Base-by-base conservation (phyloP, 2,888 invertebrate genomes). In the Lepidochitona cinerea region DNA sequence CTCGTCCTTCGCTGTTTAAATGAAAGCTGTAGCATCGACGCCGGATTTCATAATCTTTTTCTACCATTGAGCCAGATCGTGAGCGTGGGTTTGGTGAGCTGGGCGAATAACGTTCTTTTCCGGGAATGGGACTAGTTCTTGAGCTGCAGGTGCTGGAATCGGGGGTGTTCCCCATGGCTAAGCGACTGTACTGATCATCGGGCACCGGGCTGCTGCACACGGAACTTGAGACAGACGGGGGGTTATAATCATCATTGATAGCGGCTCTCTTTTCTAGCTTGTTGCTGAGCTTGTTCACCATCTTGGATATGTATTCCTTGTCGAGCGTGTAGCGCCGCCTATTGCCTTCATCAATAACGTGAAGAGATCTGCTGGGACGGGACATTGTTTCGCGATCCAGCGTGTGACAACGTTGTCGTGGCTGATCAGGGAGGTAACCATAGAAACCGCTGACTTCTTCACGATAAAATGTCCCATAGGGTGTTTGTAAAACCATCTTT, bases 1-100 rank as follows among this genome's bases (percentile, higher is more conserved):
- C 85, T 36, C 82, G 75, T 3, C 85, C 85, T 65, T 87, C 87
- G 67, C 85, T 85, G 77, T 85, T 86, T 70, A 86, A 74, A 71
- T 87, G 87, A 68, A 86, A 85, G 79, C 87, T 87, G 67, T 85
- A 85, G 73, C 87, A 87, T 12, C 87, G 78, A 4, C 84, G 84
- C n/a, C 87, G 78, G 78, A 84, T 81, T 29, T 75, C 77, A 32
- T 79, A 79, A 54, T 84, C 84, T n/a, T 85, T 85, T 0, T 81
- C 77, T 26, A 83, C 84, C 70, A 86, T 82, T 0, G 86, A 86
- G 12, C 83, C 84, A 5, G 86, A 86, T 23, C 87, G 75, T 14
- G 86, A 84, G 37, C 87, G 82, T 37, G 80, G 75, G 23, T 75
- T 73, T 0, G 81, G 80, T 12, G 80, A 80, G 12, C 65, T 73